Evolutionary conservation across 2,113 vertebrate genomes (phyloP), one percentile per base, ranked within the genome.

Genomic region (Cisticola juncidis): DNA sequence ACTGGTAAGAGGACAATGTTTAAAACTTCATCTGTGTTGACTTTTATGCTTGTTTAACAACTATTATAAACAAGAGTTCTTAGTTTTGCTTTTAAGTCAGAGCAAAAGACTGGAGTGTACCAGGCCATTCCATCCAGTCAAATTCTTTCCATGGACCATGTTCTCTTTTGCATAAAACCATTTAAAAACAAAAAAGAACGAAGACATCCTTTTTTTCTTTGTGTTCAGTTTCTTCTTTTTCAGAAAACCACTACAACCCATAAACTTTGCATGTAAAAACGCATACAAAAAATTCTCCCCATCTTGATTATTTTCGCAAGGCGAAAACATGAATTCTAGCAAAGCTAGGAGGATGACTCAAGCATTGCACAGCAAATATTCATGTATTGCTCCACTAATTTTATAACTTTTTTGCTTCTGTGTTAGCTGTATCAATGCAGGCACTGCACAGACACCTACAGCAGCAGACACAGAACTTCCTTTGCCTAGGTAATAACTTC

Each of bases 371-470:
- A 57, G 36, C 14, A 82, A 50, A 68, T 12, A 66, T 23, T 61
- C 12, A 11, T 0, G 0, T 38, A 70, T 68, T 79, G 45, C 20
- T 57, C 64, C 40, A 54, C 0, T 0, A 13, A 14, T 45, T 28
- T 21, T 18, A 66, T 15, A 4, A 20, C 38, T 38, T 38, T 69
- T 53, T 53, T 60, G 8, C 31, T 36, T 61, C 12, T 25, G 8
- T 26, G 12, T 35, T 31, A 38, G 11, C 14, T 80, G 18, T 51
- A 35, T 36, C 5, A 2, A 40, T 26, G 45, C 5, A 86, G 54
- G 12, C 14, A 56, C 12, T 4, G 31, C 16, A 74, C 25, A 86
- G 38, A 29, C 36, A 85, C 3, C 28, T 40, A 35, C 6, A 56
- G 28, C 20, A 70, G 31, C 31, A 84, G 28, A 40, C 17, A 40